Conservation (phyloP, 2,113 vertebrate species). For the Amphiprion ocellaris region DNA sequence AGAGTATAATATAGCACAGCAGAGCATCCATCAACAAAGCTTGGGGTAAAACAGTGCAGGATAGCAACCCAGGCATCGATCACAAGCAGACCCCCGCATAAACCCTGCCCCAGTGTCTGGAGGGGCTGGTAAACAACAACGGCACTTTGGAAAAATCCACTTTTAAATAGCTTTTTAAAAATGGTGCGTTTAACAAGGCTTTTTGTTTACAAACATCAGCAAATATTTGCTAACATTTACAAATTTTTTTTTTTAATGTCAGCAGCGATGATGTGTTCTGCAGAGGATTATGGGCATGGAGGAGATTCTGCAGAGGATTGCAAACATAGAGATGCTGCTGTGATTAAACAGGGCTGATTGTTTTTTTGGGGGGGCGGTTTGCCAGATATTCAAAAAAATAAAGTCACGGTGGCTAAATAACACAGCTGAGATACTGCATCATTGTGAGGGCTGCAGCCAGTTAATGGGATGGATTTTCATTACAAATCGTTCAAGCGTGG, state of each 20-base stretch:
- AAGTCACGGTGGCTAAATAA: conserved; percentile 48
- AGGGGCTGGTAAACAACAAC: conserved; percentile 33
- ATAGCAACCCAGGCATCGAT: conserved; percentile 62
- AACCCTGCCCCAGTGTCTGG: conserved; percentile 17
- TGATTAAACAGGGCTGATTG: conserved; percentile 17
- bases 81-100: conserved; percentile 30
- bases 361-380: background rate
- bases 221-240: conserved; percentile 49
- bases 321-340: conserved; percentile 20
- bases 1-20: conserved; percentile 64
- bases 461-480: conserved; percentile 63
- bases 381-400: conserved; percentile 48
- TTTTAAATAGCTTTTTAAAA: background rate
- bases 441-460: conserved; percentile 36
- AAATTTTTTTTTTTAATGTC: conserved; percentile 38
- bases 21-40: conserved; percentile 70
- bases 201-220: conserved; percentile 39
- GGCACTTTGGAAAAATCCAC: conserved; percentile 22
- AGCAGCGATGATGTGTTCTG: background rate
- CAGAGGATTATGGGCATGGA: conserved; percentile 10
- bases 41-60: conserved; percentile 54
- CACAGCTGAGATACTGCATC: conserved; percentile 47
- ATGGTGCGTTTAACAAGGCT: conserved; percentile 24
- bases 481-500: conserved; percentile 36
- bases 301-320: conserved; percentile 20